Evolutionary conservation across 2,797 vertebrate genomes (phyloP).

Genomic region (Gallinago nigripennis): DNA sequence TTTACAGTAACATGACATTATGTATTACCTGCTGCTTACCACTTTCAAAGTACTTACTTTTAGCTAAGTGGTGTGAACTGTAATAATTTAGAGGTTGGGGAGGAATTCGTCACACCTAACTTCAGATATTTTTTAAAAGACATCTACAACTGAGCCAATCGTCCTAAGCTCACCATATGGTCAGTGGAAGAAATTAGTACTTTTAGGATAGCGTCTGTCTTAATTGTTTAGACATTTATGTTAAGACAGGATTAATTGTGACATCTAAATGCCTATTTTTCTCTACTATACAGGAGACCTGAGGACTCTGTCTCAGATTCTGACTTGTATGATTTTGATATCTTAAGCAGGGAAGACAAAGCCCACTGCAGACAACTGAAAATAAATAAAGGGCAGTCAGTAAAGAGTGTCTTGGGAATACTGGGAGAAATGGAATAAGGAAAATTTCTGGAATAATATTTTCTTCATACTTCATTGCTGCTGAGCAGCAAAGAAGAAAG

Average conservation of each 20-base stretch:
- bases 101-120: background rate
- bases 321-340: background rate
- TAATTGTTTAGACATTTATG: background rate
- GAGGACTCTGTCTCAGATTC: background rate
- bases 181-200: background rate
- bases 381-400: background rate
- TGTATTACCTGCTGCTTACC: background rate
- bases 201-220: background rate
- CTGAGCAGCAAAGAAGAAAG: background rate
- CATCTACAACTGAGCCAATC: background rate
- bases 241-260: background rate
- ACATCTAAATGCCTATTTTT: background rate
- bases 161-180: background rate
- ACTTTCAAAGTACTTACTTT: background rate
- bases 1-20: background rate
- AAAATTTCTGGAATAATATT: background rate
- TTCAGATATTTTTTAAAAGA: background rate
- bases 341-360: background rate
- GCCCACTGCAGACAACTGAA: background rate
- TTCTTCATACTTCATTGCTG: background rate
- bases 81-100: background rate
- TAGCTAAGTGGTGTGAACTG: background rate
- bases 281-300: background rate
- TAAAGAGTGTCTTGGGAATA: background rate
- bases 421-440: background rate